A percentile compares a stretch with the other conserved stretches of the same genome.
Conservation (phyloP, 2,888 invertebrate genomes). For the Trissolcus japonicus region DNA sequence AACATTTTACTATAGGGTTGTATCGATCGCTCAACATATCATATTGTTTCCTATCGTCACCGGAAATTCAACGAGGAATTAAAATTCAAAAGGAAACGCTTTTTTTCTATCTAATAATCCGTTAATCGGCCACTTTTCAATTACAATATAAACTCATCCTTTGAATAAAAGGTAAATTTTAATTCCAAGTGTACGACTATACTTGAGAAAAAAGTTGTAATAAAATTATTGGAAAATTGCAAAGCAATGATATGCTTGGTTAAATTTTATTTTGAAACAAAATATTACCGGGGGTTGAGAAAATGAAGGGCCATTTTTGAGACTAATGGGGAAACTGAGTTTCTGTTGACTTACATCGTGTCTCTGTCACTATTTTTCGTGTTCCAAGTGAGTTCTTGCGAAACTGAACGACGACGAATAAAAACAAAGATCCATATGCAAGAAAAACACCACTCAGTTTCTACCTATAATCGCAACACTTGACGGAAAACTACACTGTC, state of each 20-base stretch:
- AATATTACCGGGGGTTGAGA: constrained; percentile 9
- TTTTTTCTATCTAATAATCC: constrained; percentile 9
- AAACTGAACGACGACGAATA: constrained; percentile 61
- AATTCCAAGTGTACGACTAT: no score
- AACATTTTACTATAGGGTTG: constrained; percentile 22
- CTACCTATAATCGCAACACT: constrained; percentile 66
- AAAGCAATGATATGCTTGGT: background rate
- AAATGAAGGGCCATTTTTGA: constrained; percentile 29
- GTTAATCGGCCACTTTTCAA: constrained; percentile 27
- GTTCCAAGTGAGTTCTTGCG: constrained; percentile 64
- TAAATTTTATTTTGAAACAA: constrained; percentile 19
- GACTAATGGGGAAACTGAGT: constrained; percentile 51
- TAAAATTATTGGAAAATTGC: constrained; percentile 19
- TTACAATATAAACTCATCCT: no score
- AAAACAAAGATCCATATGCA: constrained; percentile 72
- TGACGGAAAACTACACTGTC: constrained; percentile 59
- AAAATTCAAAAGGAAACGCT: constrained; percentile 31
- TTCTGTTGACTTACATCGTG: constrained; percentile 48
- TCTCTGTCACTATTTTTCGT: constrained; percentile 58
- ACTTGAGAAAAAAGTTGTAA: no score
- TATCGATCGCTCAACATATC: constrained; percentile 54
- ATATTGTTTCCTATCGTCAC: constrained; percentile 49
- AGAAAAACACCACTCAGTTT: constrained; percentile 69
- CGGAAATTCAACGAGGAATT: constrained; percentile 40
- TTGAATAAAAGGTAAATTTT: no score